phyloP scores from a whole-genome alignment of 2,888 invertebrate genomes.

The Philonicus albiceps region DNA sequence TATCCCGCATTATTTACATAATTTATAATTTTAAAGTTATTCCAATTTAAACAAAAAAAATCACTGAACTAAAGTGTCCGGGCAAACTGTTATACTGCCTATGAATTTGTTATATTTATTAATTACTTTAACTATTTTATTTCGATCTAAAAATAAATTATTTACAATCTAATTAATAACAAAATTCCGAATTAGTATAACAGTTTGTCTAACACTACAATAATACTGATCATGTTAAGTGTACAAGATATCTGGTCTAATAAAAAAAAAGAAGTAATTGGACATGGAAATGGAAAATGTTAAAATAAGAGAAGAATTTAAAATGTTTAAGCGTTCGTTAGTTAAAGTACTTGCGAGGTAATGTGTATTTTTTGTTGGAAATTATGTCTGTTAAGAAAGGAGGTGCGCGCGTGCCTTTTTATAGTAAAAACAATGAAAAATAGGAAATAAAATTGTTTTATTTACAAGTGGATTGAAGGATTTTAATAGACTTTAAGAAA shows the following conservation, averaged over 20 bases:
- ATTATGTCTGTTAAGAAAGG: not conserved
- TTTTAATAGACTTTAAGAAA: not conserved
- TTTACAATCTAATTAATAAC: not conserved
- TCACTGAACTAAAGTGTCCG: not conserved
- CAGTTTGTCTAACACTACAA: not conserved
- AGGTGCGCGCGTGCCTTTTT: conserved; percentile 27
- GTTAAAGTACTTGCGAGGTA: not conserved
- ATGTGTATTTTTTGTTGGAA: not conserved
- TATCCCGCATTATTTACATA: not conserved
- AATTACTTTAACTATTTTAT: not conserved
- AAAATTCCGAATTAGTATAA: not conserved
- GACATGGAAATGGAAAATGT: not conserved
- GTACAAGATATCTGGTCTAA: not conserved
- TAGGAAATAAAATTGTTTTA: not conserved
- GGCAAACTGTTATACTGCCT: not conserved
- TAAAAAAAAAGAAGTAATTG: not conserved
- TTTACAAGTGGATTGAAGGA: not conserved
- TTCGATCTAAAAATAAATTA: not conserved
- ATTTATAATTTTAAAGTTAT: not conserved
- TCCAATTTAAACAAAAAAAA: too few species aligned
- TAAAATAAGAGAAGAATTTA: not conserved
- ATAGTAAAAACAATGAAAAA: not conserved
- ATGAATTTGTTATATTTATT: not conserved
- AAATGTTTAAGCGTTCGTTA: not conserved
- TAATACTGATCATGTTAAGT: not conserved